phyloP scores from a whole-genome alignment of 2,797 vertebrate species.

The Crypturellus tataupa region DNA sequence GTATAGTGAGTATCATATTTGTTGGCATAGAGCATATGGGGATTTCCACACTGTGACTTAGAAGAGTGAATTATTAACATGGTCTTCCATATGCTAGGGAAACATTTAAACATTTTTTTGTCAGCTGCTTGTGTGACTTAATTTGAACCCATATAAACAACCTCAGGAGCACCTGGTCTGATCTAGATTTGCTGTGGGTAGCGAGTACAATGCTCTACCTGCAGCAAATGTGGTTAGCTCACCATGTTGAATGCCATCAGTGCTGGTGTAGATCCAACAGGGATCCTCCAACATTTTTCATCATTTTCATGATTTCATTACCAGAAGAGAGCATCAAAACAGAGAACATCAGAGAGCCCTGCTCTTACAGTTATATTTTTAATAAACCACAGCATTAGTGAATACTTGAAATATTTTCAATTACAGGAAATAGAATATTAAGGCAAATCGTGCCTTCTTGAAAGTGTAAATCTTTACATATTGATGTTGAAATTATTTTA shows the following conservation, averaged over 20 bases:
- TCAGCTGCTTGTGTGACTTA: neutral
- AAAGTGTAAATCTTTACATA: neutral
- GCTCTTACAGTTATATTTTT: neutral
- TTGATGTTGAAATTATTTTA: neutral
- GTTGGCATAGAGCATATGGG: neutral
- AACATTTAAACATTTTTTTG: neutral
- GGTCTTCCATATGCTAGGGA: neutral
- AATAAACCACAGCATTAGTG: neutral
- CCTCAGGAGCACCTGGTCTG: neutral
- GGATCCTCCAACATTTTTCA: no score
- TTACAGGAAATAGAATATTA: neutral
- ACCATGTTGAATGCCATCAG: neutral
- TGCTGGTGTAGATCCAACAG: neutral
- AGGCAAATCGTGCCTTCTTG: neutral
- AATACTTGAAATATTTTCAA: neutral
- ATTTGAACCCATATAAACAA: neutral
- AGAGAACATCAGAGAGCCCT: neutral
- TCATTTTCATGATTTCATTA: neutral
- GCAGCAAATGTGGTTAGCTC: neutral
- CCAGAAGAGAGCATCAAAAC: neutral
- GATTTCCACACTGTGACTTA: neutral
- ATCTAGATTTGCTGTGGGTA: neutral
- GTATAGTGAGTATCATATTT: fast-evolving
- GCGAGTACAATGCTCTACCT: neutral
- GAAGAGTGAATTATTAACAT: neutral